Percentiles rank a stretch among this genome's conserved stretches.
phyloP scores from a whole-genome alignment of 2,888 invertebrate genomes.

The Lasioglossum leucozonium region DNA sequence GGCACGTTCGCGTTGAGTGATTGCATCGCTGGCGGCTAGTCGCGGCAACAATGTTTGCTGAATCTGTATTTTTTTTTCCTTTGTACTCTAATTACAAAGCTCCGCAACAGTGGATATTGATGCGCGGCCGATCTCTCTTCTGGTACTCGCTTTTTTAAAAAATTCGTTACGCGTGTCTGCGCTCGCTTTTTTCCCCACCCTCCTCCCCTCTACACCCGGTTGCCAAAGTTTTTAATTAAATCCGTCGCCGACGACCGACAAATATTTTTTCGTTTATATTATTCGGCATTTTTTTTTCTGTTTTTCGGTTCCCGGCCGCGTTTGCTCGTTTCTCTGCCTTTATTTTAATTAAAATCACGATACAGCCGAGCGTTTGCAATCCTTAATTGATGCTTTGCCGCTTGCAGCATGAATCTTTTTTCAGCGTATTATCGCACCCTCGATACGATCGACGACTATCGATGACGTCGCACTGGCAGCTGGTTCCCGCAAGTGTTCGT shows the following conservation, averaged over 20 bases:
- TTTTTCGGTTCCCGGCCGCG: neutral
- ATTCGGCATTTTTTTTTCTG: slow-evolving; percentile 6
- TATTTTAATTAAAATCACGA: slow-evolving; percentile 2
- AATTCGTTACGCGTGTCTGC: neutral
- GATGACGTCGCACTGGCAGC: neutral
- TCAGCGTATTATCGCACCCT: neutral
- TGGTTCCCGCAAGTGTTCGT: neutral
- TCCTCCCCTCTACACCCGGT: neutral
- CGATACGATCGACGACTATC: neutral
- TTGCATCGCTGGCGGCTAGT: neutral
- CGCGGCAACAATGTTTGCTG: neutral
- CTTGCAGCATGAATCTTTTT: neutral
- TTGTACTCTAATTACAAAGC: slow-evolving; percentile 8
- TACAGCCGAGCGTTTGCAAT: neutral
- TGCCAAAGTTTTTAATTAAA: slow-evolving; percentile 43
- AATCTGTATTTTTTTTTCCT: neutral
- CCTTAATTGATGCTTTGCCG: slow-evolving; percentile 5
- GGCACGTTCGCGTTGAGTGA: neutral
- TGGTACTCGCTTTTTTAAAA: neutral
- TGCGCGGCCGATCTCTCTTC: neutral
- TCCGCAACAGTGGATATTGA: neutral
- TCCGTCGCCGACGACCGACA: neutral
- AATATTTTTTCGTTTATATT: slow-evolving; percentile 18
- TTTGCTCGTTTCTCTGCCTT: neutral
- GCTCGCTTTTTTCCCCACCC: neutral